Evolutionary conservation across 2,797 vertebrate species (phyloP), one percentile per base, ranked within the genome.

Genomic region (Loris lydekkerianus): DNA sequence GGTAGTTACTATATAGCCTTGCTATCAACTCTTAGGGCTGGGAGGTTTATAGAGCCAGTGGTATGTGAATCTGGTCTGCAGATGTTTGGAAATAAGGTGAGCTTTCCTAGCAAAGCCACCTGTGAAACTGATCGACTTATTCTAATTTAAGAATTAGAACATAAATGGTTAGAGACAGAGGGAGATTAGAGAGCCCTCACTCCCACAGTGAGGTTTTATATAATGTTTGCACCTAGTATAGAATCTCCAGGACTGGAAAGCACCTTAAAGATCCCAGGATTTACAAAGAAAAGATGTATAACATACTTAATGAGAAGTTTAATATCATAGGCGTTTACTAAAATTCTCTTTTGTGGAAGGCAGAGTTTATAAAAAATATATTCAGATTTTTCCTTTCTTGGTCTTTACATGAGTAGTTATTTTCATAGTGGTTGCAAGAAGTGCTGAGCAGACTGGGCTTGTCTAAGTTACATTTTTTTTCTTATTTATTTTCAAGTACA

Each of bases 401-500:
- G 10, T 86, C 58, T 91, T 95, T 49, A 87, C 7, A 78, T 27
- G 77, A 80, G n/a, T 65, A 75, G 56, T 75, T 88, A 69, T 83
- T 86, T 96, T 92, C 10, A 34, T 89, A 93, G n/a, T 34, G 49
- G 81, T 31, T 89, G 53, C 31, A 89, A 91, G n/a, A 86, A 49
- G 29, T 82, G 13, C 31, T 87, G 37, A 86, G 69, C 10, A 72
- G 21, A n/a, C 34, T 92, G 56, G 7, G 14, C 92, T 95, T 80
- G 17, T 86, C 46, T 92, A 20, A 92, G 46, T 60, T 86, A 80
- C 27, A 27, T 86, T 87, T 80, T 89, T 65, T 75, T 91, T 87
- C 23, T 63, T 53, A 75, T 92, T 92, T 96, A 21, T 94, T 96
- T 97, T 95, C 85, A 95, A 21, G 20, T 93, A 11, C 93, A 80